Evolutionary conservation across 2,113 vertebrate species (phyloP).

Genomic region (Crotalus viridis): DNA sequence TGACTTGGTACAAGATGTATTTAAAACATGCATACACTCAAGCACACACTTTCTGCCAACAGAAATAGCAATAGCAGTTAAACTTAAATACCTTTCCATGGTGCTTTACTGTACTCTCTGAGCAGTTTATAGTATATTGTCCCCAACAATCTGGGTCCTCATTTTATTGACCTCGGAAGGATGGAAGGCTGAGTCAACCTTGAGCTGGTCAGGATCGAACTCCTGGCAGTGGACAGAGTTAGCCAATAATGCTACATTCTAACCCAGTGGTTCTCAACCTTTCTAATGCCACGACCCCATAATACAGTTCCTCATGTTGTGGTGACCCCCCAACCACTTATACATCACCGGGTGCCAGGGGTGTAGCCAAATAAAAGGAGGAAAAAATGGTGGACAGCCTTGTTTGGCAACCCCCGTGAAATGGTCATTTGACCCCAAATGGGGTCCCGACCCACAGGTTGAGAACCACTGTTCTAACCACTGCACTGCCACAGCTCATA

Average conservation of each 20-base stretch:
- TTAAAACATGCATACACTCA: not conserved
- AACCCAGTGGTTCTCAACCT: not conserved
- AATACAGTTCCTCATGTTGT: too few species aligned
- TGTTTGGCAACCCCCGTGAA: too few species aligned
- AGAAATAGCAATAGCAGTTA: not conserved
- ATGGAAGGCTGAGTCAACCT: not conserved
- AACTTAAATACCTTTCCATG: not conserved
- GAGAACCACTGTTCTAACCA: not conserved
- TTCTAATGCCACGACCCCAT: too few species aligned
- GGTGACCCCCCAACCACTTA: too few species aligned
- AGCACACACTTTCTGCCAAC: not conserved
- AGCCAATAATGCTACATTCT: not conserved
- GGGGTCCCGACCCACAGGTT: too few species aligned
- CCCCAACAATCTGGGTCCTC: not conserved
- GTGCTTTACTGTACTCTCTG: not conserved
- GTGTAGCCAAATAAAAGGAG: too few species aligned
- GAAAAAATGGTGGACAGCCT: too few species aligned
- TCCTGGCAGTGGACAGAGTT: not conserved
- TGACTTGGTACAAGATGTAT: constrained; percentile 9
- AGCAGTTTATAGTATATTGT: not conserved
- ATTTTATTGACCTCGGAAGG: not conserved
- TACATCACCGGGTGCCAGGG: too few species aligned
- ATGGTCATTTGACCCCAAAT: too few species aligned
- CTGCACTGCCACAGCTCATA: not conserved
- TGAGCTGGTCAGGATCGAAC: not conserved